Evolutionary conservation across 2,888 invertebrate genomes (phyloP).

Genomic region (Andrena camellia): DNA sequence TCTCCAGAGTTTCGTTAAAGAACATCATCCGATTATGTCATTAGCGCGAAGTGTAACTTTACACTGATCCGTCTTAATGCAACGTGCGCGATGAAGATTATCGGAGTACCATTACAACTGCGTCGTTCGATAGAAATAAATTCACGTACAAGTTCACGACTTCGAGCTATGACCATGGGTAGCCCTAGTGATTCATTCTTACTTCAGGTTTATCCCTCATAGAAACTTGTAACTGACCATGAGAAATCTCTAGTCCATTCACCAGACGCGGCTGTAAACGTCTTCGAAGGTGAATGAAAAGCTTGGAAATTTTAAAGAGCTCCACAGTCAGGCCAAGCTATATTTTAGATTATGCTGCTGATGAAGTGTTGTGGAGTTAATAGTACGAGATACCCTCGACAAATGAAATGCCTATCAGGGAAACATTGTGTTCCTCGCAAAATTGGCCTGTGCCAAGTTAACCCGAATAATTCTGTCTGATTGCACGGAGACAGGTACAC

Average conservation of each 20-base stretch:
- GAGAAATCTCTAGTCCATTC: too few species aligned
- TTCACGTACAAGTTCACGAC: not conserved
- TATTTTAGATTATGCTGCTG: too few species aligned
- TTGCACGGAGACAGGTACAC: constrained; percentile 63
- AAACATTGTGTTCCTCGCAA: not conserved
- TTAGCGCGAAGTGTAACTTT: constrained; percentile 23
- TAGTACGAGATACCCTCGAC: not conserved
- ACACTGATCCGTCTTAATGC: constrained; percentile 31
- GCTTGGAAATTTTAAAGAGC: too few species aligned
- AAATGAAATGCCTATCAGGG: not conserved
- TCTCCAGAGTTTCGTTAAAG: not conserved
- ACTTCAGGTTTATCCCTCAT: too few species aligned
- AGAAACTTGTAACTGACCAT: too few species aligned
- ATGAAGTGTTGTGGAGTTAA: not conserved
- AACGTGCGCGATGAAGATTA: constrained; percentile 20
- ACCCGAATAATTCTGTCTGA: constrained; percentile 55
- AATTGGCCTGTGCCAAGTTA: constrained; percentile 20
- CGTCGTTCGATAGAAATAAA: not conserved
- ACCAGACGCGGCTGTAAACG: too few species aligned
- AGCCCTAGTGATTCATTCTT: too few species aligned
- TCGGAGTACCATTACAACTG: constrained; percentile 32
- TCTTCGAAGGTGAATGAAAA: too few species aligned
- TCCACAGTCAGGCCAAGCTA: too few species aligned
- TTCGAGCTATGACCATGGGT: too few species aligned
- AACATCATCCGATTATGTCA: constrained; percentile 27